phyloP scores from a whole-genome alignment of 2,797 vertebrate genomes.

The Nannoperca australis region DNA sequence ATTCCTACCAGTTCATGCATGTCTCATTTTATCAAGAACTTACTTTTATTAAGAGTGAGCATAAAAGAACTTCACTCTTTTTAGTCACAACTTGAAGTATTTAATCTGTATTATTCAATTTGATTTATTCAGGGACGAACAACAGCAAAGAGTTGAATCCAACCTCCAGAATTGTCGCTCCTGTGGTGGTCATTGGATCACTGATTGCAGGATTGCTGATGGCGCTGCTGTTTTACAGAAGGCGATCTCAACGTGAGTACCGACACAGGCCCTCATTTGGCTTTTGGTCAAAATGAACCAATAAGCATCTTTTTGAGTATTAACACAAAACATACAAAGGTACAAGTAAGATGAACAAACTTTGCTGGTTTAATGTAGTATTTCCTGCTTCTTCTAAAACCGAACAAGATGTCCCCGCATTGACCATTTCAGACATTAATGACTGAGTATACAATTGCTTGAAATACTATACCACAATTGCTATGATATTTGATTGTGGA shows the following conservation, averaged over 20 bases:
- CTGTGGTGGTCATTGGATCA: conserved; percentile 76
- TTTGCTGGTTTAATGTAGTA: neutral
- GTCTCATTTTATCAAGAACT: neutral
- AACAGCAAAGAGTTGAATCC: accelerated
- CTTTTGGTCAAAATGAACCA: neutral
- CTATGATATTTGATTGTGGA: neutral
- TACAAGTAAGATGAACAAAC: neutral
- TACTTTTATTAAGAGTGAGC: too few relatives aligned
- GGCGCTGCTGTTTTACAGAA: neutral
- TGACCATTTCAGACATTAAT: neutral
- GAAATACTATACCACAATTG: neutral
- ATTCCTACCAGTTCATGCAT: neutral
- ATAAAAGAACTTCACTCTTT: neutral
- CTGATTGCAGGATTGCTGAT: conserved; percentile 72
- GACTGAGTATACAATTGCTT: neutral
- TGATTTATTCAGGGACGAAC: accelerated
- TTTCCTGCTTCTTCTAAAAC: conserved; percentile 2
- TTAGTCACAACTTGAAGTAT: neutral
- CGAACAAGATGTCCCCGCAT: neutral
- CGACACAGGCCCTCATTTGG: neutral
- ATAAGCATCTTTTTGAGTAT: neutral
- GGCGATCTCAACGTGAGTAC: conserved; percentile 64
- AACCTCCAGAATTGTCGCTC: conserved; percentile 40
- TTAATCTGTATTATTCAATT: neutral
- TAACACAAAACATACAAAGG: neutral